A percentile compares a stretch with the other conserved stretches of the same genome.
These are phyloP conservation scores for Bubalus kerabau DNA, from an alignment of 2,113 vertebrate species.

Conservation along the genomic window DNA sequence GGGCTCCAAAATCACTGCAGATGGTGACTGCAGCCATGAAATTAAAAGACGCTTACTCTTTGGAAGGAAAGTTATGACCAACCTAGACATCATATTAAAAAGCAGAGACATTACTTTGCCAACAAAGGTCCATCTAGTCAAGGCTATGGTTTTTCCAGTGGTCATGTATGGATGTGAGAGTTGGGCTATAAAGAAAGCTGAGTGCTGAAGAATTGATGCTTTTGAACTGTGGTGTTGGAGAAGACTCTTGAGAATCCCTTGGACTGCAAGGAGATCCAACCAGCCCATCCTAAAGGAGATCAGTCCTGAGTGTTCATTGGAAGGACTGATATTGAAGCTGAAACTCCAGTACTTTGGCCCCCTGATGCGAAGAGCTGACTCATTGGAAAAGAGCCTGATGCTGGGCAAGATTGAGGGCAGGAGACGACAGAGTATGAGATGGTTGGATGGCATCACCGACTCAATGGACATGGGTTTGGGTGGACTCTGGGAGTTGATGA, in stretches of 20 bases:
- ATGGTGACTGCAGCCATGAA: neutral
- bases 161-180: neutral
- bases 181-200: neutral
- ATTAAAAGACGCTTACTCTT: neutral
- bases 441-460: neutral
- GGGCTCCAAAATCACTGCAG: neutral
- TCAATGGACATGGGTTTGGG: neutral
- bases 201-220: rapidly evolving
- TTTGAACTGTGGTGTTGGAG: neutral
- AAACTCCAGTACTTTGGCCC: neutral
- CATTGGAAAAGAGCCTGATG: neutral
- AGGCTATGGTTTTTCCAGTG: neutral
- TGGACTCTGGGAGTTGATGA: rapidly evolving
- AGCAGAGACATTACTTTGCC: neutral
- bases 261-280: neutral
- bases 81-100: neutral
- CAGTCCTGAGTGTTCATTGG: neutral
- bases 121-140: neutral
- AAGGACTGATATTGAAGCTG: neutral
- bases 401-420: neutral
- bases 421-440: neutral
- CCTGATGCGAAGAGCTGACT: neutral
- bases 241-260: neutral
- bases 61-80: neutral
- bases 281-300: neutral